These are phyloP conservation scores for Promerops cafer DNA, from an alignment of 2,113 vertebrate species.

Conservation along the genomic window DNA sequence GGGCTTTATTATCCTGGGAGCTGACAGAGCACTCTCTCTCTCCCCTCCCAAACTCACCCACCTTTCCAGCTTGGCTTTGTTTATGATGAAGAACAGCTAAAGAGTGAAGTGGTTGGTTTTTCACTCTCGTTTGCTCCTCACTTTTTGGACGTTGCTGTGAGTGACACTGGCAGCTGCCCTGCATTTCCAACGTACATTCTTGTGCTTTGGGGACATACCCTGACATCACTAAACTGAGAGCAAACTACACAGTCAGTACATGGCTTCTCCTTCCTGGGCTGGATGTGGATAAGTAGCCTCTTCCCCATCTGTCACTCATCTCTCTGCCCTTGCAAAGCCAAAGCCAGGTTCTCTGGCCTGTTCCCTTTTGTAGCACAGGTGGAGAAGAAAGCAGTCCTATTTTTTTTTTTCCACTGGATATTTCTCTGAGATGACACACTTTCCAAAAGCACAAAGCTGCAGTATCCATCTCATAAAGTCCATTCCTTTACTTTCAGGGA, in stretches of 20 bases:
- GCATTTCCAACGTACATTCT: accelerated
- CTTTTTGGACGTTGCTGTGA: accelerated
- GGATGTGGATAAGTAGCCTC: neutral
- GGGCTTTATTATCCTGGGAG: neutral
- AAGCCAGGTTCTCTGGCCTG: neutral
- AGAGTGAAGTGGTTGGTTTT: neutral
- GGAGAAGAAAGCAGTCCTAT: neutral
- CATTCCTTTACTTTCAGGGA: neutral
- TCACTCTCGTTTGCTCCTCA: neutral
- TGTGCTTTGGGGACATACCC: neutral
- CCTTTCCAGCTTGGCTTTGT: neutral
- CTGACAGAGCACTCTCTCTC: neutral
- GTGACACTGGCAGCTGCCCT: neutral
- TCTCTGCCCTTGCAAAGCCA: neutral
- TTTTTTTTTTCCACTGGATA: neutral
- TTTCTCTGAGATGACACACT: neutral
- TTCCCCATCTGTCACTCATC: neutral
- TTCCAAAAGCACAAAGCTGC: neutral
- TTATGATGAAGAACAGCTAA: neutral
- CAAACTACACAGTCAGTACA: neutral
- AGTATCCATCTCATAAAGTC: neutral
- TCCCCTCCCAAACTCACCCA: neutral
- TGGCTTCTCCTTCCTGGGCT: neutral
- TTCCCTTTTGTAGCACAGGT: neutral
- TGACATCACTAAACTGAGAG: neutral